phyloP scores from a whole-genome alignment of 2,113 vertebrate species.

The Heliornis fulica region DNA sequence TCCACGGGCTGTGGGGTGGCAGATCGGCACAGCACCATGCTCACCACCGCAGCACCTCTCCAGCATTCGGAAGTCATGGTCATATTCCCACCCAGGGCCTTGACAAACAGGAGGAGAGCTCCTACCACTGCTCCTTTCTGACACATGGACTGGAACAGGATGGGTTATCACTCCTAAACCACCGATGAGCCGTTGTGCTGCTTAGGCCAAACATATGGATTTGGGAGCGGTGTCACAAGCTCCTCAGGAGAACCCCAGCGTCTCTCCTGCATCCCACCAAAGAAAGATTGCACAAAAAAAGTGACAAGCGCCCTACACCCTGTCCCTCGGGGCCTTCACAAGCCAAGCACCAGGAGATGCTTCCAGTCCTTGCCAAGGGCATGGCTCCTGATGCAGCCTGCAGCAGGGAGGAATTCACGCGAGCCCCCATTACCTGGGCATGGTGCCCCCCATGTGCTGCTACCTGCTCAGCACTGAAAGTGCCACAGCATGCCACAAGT shows the following conservation, averaged over 20 bases:
- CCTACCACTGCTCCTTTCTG: not conserved
- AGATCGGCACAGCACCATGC: not conserved
- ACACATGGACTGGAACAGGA: too few species aligned
- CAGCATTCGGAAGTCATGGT: rapidly evolving
- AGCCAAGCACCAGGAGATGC: not conserved
- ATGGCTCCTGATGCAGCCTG: not conserved
- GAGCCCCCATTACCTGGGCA: not conserved
- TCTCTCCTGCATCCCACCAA: not conserved
- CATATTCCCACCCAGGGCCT: not conserved
- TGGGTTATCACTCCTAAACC: not conserved
- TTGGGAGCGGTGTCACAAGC: not conserved
- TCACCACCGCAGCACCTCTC: not conserved
- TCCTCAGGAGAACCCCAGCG: not conserved
- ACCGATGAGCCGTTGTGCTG: rapidly evolving
- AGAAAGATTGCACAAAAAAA: not conserved
- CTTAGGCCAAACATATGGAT: not conserved
- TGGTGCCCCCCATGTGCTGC: not conserved
- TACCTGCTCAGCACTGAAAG: not conserved
- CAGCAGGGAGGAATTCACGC: not conserved
- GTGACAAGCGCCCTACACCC: rapidly evolving
- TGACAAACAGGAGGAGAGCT: too few species aligned
- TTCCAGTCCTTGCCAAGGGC: not conserved
- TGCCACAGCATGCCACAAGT: too few species aligned
- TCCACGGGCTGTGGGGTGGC: rapidly evolving
- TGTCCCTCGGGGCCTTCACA: not conserved